Evolutionary conservation across 2,113 vertebrate species (phyloP), one percentile per base, ranked within the genome.

Genomic region (Sardina pilchardus): DNA sequence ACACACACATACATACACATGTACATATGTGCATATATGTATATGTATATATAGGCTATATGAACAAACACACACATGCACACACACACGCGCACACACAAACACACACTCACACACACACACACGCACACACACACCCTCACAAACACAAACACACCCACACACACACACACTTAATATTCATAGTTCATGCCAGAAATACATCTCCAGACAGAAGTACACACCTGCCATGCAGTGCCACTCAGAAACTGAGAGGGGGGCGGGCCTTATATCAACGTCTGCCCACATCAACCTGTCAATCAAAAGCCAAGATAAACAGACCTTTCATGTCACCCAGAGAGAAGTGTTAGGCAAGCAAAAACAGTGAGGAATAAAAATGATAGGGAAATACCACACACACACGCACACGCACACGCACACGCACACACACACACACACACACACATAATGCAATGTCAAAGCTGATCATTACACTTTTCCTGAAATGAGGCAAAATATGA

Each of bases 131-230:
- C 89, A 86, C 87, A 85, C 90, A 84, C 91, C 56, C 45, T n/a
- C 90, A 86, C 88, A 24, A 4, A 86, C 90, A 56, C 26, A 81
- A 81, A 53, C 17, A 34, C 89, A 87, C 87, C 84, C 90, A 84
- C 91, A 78, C 34, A n/a, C 90, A 85, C 89, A 87, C 91, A 86
- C 90, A 59, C 30, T 71, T 75, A 81, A 19, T 91, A 91, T 94
- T 92, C 91, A 94, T 93, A 93, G 92, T 93, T 94, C 93, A 94
- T 89, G 89, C 90, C 90, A 91, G 92, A 92, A 92, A 94, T 93
- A 91, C 86, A 93, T 93, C 91, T 86, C 86, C 85, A 83, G 63
- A 89, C 88, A 85, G 87, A 90, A 89, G 89, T 92, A 92, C 93
- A 92, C 90, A 93, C 93, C 89, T 87, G 86, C 88, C 53, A 83